These are phyloP conservation scores for Thalpophila matura DNA, from an alignment of 2,888 invertebrate species.

Conservation along the genomic window DNA sequence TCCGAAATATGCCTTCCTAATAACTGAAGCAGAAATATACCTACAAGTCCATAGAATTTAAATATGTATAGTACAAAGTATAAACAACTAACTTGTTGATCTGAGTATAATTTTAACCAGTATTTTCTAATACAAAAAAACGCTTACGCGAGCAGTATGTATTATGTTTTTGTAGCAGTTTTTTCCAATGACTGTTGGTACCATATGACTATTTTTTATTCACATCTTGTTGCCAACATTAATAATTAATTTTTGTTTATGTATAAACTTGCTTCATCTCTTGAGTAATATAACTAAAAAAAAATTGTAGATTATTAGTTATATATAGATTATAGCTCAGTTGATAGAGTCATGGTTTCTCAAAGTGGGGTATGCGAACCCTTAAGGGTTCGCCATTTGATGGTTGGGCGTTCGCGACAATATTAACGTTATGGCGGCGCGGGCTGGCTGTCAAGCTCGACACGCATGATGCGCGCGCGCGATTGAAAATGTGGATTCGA, in stretches of 20 bases:
- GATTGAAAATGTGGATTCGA: too few relatives aligned
- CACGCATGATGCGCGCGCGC: too few relatives aligned
- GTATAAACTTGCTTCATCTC: conserved; percentile 22
- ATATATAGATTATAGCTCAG: too few relatives aligned
- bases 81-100: conserved; percentile 12
- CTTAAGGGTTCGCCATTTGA: too few relatives aligned
- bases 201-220: conserved; percentile 47
- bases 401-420: too few relatives aligned
- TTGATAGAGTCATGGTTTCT: too few relatives aligned
- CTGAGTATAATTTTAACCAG: conserved; percentile 18
- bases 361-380: too few relatives aligned
- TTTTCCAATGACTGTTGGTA: conserved; percentile 23
- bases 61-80: conserved; percentile 3
- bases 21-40: background rate
- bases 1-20: background rate
- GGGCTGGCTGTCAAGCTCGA: too few relatives aligned
- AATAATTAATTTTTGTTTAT: conserved; percentile 32
- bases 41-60: background rate
- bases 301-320: conserved; percentile 20
- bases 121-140: conserved; percentile 41
- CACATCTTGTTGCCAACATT: conserved; percentile 44
- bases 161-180: conserved; percentile 45
- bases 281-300: conserved; percentile 5
- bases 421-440: too few relatives aligned
- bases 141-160: conserved; percentile 21